phyloP scores from a whole-genome alignment of 2,888 invertebrate species.

The Agrotis puta region DNA sequence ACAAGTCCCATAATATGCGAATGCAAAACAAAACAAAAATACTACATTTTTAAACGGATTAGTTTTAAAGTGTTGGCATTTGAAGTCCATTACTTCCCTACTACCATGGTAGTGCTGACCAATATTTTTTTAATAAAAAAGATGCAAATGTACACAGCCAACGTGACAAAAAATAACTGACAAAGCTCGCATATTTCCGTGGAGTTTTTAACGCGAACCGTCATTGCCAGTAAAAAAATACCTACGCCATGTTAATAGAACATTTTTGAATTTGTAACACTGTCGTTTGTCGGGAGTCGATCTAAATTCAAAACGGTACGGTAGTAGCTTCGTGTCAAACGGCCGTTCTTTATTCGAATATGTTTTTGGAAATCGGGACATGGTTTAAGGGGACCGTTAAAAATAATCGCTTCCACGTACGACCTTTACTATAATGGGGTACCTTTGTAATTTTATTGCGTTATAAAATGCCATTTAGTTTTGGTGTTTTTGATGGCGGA shows the following conservation, averaged over 20 bases:
- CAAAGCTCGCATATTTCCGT: constrained; percentile 52
- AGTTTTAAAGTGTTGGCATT: constrained; percentile 45
- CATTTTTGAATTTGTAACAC: constrained; percentile 59
- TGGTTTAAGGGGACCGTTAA: constrained; percentile 43
- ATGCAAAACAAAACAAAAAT: neutral
- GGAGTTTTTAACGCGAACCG: constrained; percentile 42
- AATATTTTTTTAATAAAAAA: constrained; percentile 54
- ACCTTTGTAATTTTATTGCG: constrained; percentile 59
- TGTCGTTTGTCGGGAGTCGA: constrained; percentile 40
- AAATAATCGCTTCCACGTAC: constrained; percentile 62
- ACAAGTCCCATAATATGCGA: neutral
- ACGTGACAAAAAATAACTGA: constrained; percentile 45
- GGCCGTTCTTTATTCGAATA: constrained; percentile 54
- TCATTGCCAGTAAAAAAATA: constrained; percentile 58
- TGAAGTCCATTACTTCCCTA: constrained; percentile 42
- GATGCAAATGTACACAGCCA: constrained; percentile 57
- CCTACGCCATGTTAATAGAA: constrained; percentile 42
- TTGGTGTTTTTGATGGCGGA: constrained; percentile 28
- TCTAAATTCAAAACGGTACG: constrained; percentile 53
- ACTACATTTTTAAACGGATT: constrained; percentile 34
- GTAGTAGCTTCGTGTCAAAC: constrained; percentile 52
- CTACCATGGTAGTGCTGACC: constrained; percentile 26
- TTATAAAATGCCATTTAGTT: constrained; percentile 61
- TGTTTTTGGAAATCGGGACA: constrained; percentile 53
- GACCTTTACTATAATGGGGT: constrained; percentile 41